Evolutionary conservation across 23 tunicate genomes (phyloP).

Genomic region (Aplidium turbinatum): DNA sequence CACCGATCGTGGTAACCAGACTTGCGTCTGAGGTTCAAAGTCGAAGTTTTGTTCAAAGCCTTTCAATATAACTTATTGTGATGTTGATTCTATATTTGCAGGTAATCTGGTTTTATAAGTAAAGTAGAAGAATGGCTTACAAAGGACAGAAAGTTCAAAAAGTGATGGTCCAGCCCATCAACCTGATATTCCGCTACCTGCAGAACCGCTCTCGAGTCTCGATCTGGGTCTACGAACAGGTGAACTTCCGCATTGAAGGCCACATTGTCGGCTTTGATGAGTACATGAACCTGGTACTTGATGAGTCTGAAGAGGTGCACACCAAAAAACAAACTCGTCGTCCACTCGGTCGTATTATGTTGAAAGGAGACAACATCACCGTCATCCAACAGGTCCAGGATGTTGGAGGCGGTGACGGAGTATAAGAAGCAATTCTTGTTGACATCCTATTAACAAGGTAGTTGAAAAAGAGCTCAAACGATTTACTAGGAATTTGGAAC

Average conservation of each 20-base stretch:
- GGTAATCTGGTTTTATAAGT: no score
- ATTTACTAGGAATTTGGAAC: no score
- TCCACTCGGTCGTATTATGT: slow-evolving; percentile 78
- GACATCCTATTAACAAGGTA: no score
- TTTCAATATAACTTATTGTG: no score
- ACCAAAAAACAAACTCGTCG: slow-evolving; percentile 46
- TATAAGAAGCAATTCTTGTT: no score
- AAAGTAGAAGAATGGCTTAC: slow-evolving; percentile 81
- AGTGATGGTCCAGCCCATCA: slow-evolving; percentile 99
- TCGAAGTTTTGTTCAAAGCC: no score
- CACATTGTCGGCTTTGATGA: slow-evolving; percentile 97
- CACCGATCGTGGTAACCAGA: no score
- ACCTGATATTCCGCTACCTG: slow-evolving; percentile 87
- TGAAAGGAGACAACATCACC: slow-evolving; percentile 97
- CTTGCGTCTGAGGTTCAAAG: no score
- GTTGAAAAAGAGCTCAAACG: no score
- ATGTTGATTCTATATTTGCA: no score
- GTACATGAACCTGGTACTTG: slow-evolving; percentile 95
- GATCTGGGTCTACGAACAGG: slow-evolving; percentile 94
- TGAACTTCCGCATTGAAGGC: slow-evolving; percentile 80
- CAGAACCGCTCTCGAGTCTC: slow-evolving; percentile 91
- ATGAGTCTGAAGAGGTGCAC: slow-evolving; percentile 89
- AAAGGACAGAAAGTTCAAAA: slow-evolving; percentile 91
- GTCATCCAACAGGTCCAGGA: slow-evolving; percentile 93
- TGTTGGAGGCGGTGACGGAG: slow-evolving; percentile 38